phyloP scores from a whole-genome alignment of 1,140 invertebrate species.

The Holcopasites calliopsidis region DNA sequence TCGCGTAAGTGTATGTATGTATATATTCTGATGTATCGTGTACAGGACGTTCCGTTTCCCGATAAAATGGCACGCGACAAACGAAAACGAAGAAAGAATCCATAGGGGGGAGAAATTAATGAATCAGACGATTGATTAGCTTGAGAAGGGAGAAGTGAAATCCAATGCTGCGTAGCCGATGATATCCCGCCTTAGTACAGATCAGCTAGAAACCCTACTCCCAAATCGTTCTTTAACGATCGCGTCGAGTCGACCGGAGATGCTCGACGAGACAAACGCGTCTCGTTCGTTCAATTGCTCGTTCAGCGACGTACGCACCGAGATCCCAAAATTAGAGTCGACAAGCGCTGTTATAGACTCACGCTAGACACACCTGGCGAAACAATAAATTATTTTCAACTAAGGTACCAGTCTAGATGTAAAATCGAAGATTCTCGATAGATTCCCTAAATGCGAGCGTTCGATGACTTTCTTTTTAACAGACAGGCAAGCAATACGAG shows the following conservation, averaged over 20 bases:
- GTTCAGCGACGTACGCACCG: neutral
- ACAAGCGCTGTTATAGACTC: neutral
- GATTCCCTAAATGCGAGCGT: neutral
- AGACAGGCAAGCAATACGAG: too few species aligned
- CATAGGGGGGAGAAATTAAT: conserved; percentile 8
- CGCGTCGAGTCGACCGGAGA: neutral
- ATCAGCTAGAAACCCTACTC: neutral
- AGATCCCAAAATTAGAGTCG: neutral
- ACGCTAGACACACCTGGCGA: neutral
- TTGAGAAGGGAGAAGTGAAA: neutral
- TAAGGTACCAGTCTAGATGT: too few species aligned
- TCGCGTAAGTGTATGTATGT: conserved; percentile 60
- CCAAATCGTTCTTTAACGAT: neutral
- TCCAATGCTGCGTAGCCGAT: conserved; percentile 11
- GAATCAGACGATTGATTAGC: conserved; percentile 3
- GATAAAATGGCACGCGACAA: too few species aligned
- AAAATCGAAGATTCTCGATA: too few species aligned
- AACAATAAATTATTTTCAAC: neutral
- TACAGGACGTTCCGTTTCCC: conserved; percentile 50
- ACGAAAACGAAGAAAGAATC: too few species aligned
- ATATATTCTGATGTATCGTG: conserved; percentile 49
- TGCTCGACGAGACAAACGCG: neutral
- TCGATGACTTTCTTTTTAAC: neutral
- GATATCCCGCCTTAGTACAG: neutral
- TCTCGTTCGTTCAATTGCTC: neutral